Evolutionary conservation across 2,888 invertebrate species (phyloP), one percentile per base, ranked within the genome.

Genomic region (Lithosia quadra): DNA sequence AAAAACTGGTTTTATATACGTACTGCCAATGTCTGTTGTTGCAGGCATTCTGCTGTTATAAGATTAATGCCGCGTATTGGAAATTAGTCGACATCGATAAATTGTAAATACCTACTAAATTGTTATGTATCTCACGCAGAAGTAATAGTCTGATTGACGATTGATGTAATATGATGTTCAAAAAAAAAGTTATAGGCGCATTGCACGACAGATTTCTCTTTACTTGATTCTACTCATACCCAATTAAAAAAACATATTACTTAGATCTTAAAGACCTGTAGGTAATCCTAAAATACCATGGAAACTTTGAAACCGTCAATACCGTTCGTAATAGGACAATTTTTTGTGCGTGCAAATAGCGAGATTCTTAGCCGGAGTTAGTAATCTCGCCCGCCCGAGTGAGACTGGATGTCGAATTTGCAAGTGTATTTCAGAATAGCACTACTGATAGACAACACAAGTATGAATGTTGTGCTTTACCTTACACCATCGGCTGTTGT

Each of bases 1-100:
- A 77, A 63, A 72, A 72, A 69, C 75, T 67, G 55, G 82, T 75
- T 73, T 73, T 71, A 75, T 61, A 21, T 74, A n/a, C n/a, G n/a
- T n/a, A 62, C 65, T 76, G 55, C 62, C 71, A 72, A 24, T 73
- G 75, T 70, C 74, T 78, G 67, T 49, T 70, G 67, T 69, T 57
- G 71, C 76, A 73, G 59, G 69, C 56, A 74, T 73, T 67, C 67
- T 58, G 53, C 28, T 59, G 11, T 55, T 66, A 59, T 63, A 66
- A 56, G 58, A 57, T 62, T 58, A 13, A 56, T 61, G 22, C 22
- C 59, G 36, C 13, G 34, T n/a, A 34, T 5, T 59, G 34, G 59
- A 34, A 60, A 36, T 36, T 36, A 2, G 8, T 7, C 22, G 22
- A 13, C 28, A 36, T 21, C n/a, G n/a, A n/a, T n/a, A n/a, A n/a